Conservation (phyloP, 2,888 invertebrate species). For the Apamea sordens region DNA sequence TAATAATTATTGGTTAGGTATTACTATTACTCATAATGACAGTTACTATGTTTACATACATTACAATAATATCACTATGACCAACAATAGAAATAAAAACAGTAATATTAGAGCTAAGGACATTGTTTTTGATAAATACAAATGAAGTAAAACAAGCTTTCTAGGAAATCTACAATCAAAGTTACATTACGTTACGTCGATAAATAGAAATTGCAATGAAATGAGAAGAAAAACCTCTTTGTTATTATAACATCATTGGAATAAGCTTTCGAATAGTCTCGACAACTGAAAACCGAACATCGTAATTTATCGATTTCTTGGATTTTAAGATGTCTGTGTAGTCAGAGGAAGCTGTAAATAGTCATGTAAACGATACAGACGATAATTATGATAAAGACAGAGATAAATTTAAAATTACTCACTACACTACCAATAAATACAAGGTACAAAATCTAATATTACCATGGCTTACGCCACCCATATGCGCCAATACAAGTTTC, state of each 20-base stretch:
- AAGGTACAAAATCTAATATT: slow-evolving; percentile 38
- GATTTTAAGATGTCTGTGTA: slow-evolving; percentile 1
- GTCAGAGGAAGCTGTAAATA: slow-evolving; percentile 4
- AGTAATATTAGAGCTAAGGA: background rate
- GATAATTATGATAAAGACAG: slow-evolving; percentile 4
- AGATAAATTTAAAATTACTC: slow-evolving; percentile 25
- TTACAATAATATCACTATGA: background rate
- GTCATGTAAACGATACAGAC: slow-evolving; percentile 12
- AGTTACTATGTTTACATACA: background rate
- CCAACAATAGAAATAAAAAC: background rate
- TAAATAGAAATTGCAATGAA: background rate
- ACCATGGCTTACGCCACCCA: slow-evolving; percentile 43
- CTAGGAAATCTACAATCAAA: background rate
- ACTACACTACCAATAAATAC: slow-evolving; percentile 16
- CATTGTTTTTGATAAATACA: background rate
- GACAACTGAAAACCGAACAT: background rate
- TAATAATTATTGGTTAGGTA: slow-evolving; percentile 24
- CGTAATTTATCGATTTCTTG: background rate
- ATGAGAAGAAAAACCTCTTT: background rate
- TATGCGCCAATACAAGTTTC: slow-evolving; percentile 54
- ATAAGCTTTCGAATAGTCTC: background rate
- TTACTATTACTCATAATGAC: background rate
- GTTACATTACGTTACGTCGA: background rate
- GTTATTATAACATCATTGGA: background rate
- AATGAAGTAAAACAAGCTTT: background rate